Evolutionary conservation across 2,113 vertebrate genomes (phyloP).

Genomic region (Apodemus speciosus): DNA sequence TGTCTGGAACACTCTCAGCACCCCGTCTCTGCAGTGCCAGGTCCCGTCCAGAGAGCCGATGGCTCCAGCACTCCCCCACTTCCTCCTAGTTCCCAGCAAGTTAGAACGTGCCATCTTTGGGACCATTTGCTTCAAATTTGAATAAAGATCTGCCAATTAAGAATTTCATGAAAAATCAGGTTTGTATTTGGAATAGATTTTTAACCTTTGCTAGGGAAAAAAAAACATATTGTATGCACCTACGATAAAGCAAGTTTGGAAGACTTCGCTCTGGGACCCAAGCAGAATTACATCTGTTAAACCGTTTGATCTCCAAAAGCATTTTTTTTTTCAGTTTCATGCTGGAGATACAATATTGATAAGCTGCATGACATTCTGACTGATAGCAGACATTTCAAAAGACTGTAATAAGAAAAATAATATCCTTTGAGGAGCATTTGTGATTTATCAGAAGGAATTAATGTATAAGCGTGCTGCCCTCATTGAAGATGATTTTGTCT

Average conservation of each 20-base stretch:
- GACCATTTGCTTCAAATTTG: constrained; percentile 3
- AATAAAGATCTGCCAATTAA: not conserved
- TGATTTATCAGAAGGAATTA: constrained; percentile 73
- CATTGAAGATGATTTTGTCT: constrained; percentile 27
- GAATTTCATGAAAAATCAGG: not conserved
- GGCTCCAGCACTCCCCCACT: too few species aligned
- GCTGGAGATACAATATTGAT: constrained; percentile 74
- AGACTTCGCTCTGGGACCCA: not conserved
- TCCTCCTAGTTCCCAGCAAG: not conserved
- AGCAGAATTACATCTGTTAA: not conserved
- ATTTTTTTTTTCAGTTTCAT: constrained; percentile 53
- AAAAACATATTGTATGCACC: not conserved
- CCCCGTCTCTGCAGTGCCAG: not conserved
- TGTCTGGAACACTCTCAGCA: not conserved
- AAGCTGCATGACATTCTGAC: constrained; percentile 59
- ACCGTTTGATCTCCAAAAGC: constrained; percentile 64
- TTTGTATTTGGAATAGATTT: not conserved
- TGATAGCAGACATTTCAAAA: constrained; percentile 64
- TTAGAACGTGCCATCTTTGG: not conserved
- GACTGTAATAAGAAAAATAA: constrained; percentile 68
- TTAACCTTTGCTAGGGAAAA: not conserved
- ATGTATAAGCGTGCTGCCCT: constrained; percentile 69
- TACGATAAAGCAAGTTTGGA: constrained; percentile 19
- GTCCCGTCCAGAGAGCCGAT: fast-evolving
- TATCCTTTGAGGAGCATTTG: constrained; percentile 72